A percentile compares a stretch with the other conserved stretches of the same genome.
Evolutionary conservation across 1,140 invertebrate species (phyloP).

Genomic region (Luehdorfia chinensis): DNA sequence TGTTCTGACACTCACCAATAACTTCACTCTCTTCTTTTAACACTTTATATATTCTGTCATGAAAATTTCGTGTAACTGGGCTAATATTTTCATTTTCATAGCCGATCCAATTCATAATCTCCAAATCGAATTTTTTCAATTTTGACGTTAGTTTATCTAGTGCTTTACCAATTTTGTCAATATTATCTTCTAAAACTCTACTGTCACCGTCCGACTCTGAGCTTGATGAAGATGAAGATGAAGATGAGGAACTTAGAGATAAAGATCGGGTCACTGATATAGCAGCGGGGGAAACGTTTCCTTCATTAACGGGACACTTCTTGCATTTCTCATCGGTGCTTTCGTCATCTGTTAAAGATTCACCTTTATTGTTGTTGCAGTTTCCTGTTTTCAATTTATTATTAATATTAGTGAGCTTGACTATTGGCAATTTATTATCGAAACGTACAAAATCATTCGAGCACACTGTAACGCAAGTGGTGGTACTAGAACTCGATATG

Average conservation of each 20-base stretch:
- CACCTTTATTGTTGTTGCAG: background rate
- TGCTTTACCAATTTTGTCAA: conserved; percentile 21
- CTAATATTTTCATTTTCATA: conserved; percentile 22
- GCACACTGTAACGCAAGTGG: conserved; percentile 38
- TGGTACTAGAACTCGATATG: conserved; percentile 47
- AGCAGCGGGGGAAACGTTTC: background rate
- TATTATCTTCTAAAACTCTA: conserved; percentile 10
- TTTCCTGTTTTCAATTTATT: background rate
- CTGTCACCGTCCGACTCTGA: conserved; percentile 8
- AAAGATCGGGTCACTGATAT: conserved; percentile 14
- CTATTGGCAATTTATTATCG: conserved; percentile 46
- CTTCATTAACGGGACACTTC: background rate
- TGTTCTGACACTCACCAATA: conserved; percentile 22
- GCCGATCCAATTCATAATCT: conserved; percentile 40
- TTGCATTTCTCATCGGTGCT: background rate
- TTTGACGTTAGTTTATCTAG: conserved; percentile 31
- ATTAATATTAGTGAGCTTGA: conserved; percentile 27
- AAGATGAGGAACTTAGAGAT: conserved; percentile 1
- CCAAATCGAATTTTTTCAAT: conserved; percentile 34
- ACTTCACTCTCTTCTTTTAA: conserved; percentile 36
- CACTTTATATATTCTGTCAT: conserved; percentile 28
- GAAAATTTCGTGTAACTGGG: conserved; percentile 16
- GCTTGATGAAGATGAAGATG: conserved; percentile 15
- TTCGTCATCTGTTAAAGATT: background rate
- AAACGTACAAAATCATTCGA: conserved; percentile 45